phyloP scores from a whole-genome alignment of 2,113 vertebrate species.

The Centropus unirufus region DNA sequence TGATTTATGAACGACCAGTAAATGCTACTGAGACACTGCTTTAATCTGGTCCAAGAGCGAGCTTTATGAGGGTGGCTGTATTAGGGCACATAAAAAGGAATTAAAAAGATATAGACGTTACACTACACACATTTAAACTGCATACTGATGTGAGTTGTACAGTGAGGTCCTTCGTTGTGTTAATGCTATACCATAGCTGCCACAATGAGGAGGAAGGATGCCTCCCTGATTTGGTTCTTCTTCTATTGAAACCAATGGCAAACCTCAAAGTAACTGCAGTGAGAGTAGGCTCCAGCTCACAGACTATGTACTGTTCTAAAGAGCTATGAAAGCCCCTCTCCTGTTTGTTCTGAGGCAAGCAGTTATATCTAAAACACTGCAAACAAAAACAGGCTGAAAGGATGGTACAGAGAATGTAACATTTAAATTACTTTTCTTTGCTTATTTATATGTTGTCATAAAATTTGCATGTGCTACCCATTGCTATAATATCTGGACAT shows the following conservation, averaged over 20 bases:
- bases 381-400: background rate
- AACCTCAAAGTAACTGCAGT: background rate
- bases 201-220: background rate
- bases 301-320: background rate
- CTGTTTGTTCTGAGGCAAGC: background rate
- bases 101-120: background rate
- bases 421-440: background rate
- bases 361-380: background rate
- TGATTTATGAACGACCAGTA: background rate
- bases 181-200: background rate
- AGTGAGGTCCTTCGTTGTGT: background rate
- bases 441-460: background rate
- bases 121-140: background rate
- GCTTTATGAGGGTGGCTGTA: background rate
- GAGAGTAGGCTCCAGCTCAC: background rate
- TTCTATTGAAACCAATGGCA: background rate
- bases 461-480: background rate
- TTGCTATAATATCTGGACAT: background rate
- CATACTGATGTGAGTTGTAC: background rate
- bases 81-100: background rate
- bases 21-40: background rate
- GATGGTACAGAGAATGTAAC: background rate
- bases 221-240: background rate
- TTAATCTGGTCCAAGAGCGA: slow-evolving; percentile 14
- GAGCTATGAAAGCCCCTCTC: background rate